Conservation (phyloP, 2,797 vertebrate genomes). For the Syndactyla subalaris region DNA sequence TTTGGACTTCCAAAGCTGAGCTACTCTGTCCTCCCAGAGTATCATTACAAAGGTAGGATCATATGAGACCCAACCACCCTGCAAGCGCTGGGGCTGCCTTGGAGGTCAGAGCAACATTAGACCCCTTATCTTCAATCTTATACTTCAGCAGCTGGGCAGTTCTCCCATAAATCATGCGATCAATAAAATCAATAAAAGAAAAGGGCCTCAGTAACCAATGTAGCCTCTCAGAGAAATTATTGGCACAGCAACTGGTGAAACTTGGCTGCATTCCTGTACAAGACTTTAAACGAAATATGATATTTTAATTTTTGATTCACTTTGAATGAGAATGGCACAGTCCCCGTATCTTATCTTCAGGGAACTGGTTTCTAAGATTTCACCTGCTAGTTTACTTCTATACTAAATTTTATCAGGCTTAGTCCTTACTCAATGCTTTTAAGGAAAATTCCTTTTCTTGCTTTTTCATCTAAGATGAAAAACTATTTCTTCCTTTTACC, state of each 20-base stretch:
- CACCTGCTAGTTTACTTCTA: background rate
- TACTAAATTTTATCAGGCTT: background rate
- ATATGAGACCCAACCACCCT: fast-evolving
- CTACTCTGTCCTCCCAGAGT: background rate
- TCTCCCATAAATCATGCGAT: background rate
- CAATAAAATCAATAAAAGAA: background rate
- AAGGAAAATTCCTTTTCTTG: background rate
- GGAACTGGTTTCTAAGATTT: background rate
- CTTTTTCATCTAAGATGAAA: background rate
- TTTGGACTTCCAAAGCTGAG: background rate
- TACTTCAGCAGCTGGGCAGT: background rate
- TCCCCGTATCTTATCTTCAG: background rate
- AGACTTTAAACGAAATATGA: background rate
- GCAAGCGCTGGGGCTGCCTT: background rate
- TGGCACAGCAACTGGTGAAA: background rate
- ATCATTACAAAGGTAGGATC: background rate
- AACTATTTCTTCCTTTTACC: background rate
- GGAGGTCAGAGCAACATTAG: background rate
- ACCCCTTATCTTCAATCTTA: background rate
- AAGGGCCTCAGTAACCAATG: background rate
- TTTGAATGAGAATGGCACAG: background rate
- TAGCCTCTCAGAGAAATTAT: background rate
- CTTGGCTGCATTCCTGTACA: background rate
- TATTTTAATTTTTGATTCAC: background rate
- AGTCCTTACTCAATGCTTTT: background rate